phyloP scores from a whole-genome alignment of 2,797 vertebrate genomes.

The Channallabes apus region DNA sequence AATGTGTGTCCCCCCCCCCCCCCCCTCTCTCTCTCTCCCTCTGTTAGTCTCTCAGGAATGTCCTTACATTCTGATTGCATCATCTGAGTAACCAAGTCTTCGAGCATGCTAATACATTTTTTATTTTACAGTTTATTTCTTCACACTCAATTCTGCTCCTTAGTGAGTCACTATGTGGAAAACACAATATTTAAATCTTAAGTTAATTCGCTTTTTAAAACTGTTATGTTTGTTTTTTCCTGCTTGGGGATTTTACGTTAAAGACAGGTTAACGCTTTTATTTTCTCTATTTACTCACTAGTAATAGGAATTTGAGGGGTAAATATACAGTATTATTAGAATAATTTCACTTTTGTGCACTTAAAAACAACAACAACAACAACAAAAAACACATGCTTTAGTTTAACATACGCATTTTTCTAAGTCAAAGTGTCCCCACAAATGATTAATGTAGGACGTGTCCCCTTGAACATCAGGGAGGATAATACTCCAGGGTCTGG shows the following conservation, averaged over 20 bases:
- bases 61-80: slow-evolving; percentile 72
- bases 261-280: neutral
- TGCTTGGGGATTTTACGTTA: neutral
- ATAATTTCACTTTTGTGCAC: neutral
- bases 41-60: slow-evolving; percentile 21
- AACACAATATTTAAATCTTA: neutral
- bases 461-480: neutral
- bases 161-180: neutral
- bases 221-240: neutral
- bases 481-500: too few species aligned
- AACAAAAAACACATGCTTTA: neutral
- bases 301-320: neutral
- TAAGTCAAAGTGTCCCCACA: neutral
- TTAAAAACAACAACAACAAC: neutral
- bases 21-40: too few species aligned
- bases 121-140: slow-evolving; percentile 45
- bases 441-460: neutral
- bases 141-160: neutral
- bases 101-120: slow-evolving; percentile 47
- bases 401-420: neutral
- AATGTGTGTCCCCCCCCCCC: neutral
- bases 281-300: too few species aligned
- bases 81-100: slow-evolving; percentile 63
- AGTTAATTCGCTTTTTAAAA: neutral
- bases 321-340: neutral